Conservation (phyloP, 2,113 vertebrate genomes). For the Eublepharis macularius region DNA sequence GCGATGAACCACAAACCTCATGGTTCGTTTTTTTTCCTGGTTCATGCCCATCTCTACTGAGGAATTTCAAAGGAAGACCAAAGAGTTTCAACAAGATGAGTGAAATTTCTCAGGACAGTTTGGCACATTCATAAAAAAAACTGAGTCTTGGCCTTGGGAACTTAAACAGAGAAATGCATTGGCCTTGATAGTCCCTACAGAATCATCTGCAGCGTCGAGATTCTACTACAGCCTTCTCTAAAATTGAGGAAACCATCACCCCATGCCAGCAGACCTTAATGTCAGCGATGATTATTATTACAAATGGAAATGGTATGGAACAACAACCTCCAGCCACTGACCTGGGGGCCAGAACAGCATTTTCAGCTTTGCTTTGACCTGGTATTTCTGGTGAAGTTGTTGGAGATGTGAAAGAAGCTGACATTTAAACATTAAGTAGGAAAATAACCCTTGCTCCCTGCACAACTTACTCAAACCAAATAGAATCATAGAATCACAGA, state of each 20-base stretch:
- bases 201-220: neutral
- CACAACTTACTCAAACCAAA: neutral
- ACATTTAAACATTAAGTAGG: neutral
- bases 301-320: neutral
- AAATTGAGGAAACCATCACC: neutral
- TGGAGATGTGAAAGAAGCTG: conserved; percentile 8
- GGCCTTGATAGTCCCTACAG: neutral
- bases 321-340: neutral
- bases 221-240: neutral
- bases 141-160: too few relatives aligned
- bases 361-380: neutral
- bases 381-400: neutral
- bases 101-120: too few relatives aligned
- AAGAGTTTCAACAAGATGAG: neutral
- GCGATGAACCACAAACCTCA: too few relatives aligned
- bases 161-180: neutral
- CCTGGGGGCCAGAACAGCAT: neutral
- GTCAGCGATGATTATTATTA: neutral
- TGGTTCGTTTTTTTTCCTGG: too few relatives aligned
- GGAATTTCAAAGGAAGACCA: neutral
- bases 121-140: neutral
- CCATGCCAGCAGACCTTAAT: neutral
- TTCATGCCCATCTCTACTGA: neutral
- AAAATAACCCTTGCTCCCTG: neutral
- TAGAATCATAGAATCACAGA: too few relatives aligned